Evolutionary conservation across 53 echinoderm and acorn worm genomes (phyloP).

Genomic region (Pentamera pediparva): DNA sequence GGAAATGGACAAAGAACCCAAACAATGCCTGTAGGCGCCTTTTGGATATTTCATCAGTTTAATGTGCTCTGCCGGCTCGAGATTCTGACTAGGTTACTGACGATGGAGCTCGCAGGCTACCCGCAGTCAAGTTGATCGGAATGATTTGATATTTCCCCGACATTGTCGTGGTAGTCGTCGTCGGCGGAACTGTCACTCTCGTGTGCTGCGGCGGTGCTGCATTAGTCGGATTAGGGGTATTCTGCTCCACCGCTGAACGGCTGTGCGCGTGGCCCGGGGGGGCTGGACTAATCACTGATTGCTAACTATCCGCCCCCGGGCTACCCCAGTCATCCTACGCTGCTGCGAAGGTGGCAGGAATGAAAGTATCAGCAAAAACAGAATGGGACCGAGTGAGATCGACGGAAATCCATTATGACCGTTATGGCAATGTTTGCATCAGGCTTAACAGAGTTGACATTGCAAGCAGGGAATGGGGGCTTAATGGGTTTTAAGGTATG

Average conservation of each 20-base stretch:
- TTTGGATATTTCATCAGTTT: slow-evolving; percentile 29
- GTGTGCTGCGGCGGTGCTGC: slow-evolving; percentile 20
- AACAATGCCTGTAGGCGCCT: slow-evolving; percentile 10
- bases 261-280: slow-evolving; percentile 22
- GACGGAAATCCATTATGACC: no score
- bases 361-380: no score
- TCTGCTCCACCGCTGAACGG: slow-evolving; percentile 16
- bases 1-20: slow-evolving; percentile 33
- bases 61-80: slow-evolving; percentile 20
- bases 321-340: slow-evolving; percentile 1
- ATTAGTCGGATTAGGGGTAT: slow-evolving; percentile 43
- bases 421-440: no score
- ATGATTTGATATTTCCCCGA: slow-evolving; percentile 38
- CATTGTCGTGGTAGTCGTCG: slow-evolving; percentile 26
- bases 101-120: slow-evolving; percentile 28
- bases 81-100: no score
- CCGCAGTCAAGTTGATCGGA: slow-evolving; percentile 30
- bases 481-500: no score
- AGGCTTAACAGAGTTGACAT: no score
- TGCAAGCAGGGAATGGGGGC: no score
- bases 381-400: no score
- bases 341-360: no score
- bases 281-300: slow-evolving; percentile 36
- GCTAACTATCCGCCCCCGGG: slow-evolving; percentile 7
- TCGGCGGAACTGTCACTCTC: slow-evolving; percentile 29